These are phyloP conservation scores for Sinopyrophorus schimmeli DNA, from an alignment of 2,888 invertebrate species.

Conservation along the genomic window DNA sequence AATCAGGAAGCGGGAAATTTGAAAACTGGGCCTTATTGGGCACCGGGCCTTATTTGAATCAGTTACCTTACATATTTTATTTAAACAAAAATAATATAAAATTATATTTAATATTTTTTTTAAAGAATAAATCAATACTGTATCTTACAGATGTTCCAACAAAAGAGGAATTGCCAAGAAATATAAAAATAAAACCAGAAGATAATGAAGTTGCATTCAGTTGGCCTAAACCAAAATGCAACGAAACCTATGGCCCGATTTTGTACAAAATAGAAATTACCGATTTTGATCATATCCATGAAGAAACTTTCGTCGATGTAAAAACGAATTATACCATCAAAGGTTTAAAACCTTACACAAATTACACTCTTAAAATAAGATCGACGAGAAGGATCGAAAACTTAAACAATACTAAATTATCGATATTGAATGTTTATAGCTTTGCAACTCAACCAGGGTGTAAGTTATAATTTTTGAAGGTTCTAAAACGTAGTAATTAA, in stretches of 20 bases:
- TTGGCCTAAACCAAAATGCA: conserved; percentile 46
- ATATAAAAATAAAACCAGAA: conserved; percentile 38
- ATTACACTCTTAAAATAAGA: conserved; percentile 43
- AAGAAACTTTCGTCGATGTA: conserved; percentile 34
- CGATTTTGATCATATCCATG: conserved; percentile 34
- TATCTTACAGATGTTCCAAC: conserved; percentile 41
- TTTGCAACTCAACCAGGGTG: conserved; percentile 48
- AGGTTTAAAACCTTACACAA: conserved; percentile 43
- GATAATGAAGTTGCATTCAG: conserved; percentile 41
- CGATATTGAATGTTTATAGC: conserved; percentile 30
- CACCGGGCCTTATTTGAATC: no score
- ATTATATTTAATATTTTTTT: background rate
- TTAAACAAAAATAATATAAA: conserved; percentile 6
- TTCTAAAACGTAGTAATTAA: background rate
- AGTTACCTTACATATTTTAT: no score
- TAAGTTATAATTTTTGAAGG: conserved; percentile 29
- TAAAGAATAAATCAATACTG: background rate
- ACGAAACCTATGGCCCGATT: conserved; percentile 42
- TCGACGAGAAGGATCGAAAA: conserved; percentile 30
- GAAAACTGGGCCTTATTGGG: no score
- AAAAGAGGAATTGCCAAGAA: conserved; percentile 45
- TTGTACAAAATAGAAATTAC: conserved; percentile 41
- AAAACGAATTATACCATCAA: conserved; percentile 39
- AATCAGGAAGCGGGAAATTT: no score
- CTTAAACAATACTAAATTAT: conserved; percentile 27